Evolutionary conservation across 2,888 invertebrate genomes (phyloP).

Genomic region (Diaprepes abbreviatus): DNA sequence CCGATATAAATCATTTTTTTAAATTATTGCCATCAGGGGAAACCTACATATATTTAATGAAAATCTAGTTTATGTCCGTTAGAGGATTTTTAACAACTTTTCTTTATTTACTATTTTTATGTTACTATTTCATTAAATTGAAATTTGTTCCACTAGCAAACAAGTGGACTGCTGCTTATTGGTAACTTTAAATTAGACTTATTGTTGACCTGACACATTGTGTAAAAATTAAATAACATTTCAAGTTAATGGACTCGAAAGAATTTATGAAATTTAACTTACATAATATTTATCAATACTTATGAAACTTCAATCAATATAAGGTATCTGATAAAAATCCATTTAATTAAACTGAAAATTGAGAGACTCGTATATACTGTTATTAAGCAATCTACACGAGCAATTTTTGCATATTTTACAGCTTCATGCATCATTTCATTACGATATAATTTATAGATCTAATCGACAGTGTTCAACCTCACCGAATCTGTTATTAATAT

Average conservation of each 20-base stretch:
- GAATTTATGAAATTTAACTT: slow-evolving; percentile 5
- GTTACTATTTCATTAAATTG: too few species aligned
- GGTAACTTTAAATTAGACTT: too few species aligned
- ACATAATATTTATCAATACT: neutral
- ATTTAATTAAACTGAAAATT: slow-evolving; percentile 1
- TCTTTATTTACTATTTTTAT: too few species aligned
- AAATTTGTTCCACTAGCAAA: too few species aligned
- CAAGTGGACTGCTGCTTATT: too few species aligned
- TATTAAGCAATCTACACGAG: neutral
- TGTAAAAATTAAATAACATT: neutral
- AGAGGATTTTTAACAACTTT: too few species aligned
- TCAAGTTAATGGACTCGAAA: neutral
- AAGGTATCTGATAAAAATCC: too few species aligned
- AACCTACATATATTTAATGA: too few species aligned
- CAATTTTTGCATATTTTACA: neutral
- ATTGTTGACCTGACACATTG: neutral
- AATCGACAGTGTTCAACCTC: neutral
- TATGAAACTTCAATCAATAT: neutral
- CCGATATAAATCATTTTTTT: too few species aligned
- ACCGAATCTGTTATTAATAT: neutral
- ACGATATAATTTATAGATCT: neutral
- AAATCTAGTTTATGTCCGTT: too few species aligned
- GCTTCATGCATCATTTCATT: neutral
- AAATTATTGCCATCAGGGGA: too few species aligned
- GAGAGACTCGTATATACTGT: neutral